Evolutionary conservation across 2,113 vertebrate species (phyloP), one percentile per base, ranked within the genome.

Genomic region (Vulpes lagopus): DNA sequence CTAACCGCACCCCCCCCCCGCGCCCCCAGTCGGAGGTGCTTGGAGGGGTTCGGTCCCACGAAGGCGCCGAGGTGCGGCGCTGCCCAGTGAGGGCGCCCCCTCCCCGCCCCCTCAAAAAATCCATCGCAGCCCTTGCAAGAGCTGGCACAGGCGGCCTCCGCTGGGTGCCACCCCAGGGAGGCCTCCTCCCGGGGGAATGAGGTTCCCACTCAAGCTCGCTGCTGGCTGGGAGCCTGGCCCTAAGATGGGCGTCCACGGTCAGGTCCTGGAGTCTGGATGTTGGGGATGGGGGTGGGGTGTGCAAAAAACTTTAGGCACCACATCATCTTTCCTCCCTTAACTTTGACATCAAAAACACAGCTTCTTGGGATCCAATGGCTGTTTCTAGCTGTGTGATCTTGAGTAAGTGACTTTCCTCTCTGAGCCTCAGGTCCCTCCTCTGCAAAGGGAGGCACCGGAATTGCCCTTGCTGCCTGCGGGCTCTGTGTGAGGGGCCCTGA

Each of bases 301-400:
- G 35, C 2, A 22, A 23, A 67, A 30, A 2, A n/a, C 25, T 30
- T 10, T 3, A 2, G 5, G 23, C 2, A 12, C 35, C 8, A 0
- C 38, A 49, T 11, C 15, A 8, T 84, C 5, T 22, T 12, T n/a
- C 38, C 55, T 38, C 57, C 62, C 38, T 67, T 73, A 62, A 35
- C 67, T 23, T 14, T 51, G 73, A 10, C 62, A 23, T 67, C 69
- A 69, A 27, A 73, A 32, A 76, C 82, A 30, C 67, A 60, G 51
- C 38, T 62, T 38, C 80, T 64, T 93, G 67, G 35, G 64, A 57
- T 55, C 15, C 71, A 6, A 11, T 0, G 0, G 35, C 51, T 88
- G 16, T 73, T 85, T 51, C 17, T 64, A 88, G 35, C 74, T 76
- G 64, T 59, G n/a, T 71, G 83, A 90, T 82, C 57, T 57, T 35